These are phyloP conservation scores for Nasonia giraulti DNA, from an alignment of 1,140 invertebrate genomes.

Conservation along the genomic window DNA sequence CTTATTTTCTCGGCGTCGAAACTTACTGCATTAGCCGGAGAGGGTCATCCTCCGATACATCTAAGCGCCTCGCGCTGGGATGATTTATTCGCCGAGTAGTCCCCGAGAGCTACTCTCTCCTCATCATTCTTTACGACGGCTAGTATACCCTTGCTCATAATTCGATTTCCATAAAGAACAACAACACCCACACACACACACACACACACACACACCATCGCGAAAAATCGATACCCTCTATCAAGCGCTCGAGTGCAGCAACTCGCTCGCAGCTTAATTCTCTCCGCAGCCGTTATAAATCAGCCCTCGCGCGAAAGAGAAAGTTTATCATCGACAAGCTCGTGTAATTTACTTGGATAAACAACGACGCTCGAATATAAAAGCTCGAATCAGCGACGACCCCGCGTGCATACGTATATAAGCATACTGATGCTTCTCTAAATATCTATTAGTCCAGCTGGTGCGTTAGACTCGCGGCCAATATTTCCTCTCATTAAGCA, in stretches of 20 bases:
- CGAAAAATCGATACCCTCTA: not conserved
- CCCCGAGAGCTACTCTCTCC: too few relatives aligned
- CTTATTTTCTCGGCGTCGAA: not conserved
- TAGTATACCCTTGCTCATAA: not conserved
- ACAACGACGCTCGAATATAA: too few relatives aligned
- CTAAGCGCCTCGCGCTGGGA: not conserved
- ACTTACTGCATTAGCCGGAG: not conserved
- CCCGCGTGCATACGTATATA: not conserved
- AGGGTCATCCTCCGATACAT: not conserved
- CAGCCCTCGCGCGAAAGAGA: not conserved
- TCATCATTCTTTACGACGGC: not conserved
- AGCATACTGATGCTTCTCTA: not conserved
- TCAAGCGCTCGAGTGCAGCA: not conserved
- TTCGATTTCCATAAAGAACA: slow-evolving; percentile 1
- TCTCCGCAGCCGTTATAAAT: not conserved
- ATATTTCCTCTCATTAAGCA: slow-evolving; percentile 3
- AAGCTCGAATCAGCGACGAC: too few relatives aligned
- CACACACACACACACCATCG: too few relatives aligned
- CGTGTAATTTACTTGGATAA: too few relatives aligned
- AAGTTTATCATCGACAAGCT: too few relatives aligned
- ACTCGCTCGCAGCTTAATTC: not conserved
- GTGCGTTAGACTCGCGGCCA: not conserved
- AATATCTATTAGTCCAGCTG: not conserved
- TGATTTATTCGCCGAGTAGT: not conserved
- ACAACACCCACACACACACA: not conserved